These are phyloP conservation scores for Pseudomugil tenellus DNA, from an alignment of 2,797 vertebrate genomes.

Conservation along the genomic window DNA sequence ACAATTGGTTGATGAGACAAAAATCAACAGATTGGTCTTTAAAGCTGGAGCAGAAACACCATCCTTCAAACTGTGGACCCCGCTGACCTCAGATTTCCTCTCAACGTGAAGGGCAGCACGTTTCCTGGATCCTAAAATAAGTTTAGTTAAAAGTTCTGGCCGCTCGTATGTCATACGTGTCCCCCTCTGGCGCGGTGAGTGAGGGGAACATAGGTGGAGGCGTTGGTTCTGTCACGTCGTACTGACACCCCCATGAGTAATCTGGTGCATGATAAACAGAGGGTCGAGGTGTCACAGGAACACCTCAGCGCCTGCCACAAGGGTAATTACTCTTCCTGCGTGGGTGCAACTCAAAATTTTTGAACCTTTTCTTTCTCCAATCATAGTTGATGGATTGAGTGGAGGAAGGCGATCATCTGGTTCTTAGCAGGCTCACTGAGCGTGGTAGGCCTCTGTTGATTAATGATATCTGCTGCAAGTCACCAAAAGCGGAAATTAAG, in stretches of 20 bases:
- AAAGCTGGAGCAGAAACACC: slow-evolving; percentile 10
- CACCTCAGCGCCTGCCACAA: slow-evolving; percentile 74
- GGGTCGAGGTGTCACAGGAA: slow-evolving; percentile 75
- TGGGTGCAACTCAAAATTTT: slow-evolving; percentile 80
- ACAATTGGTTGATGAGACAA: slow-evolving; percentile 40
- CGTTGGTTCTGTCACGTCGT: slow-evolving; percentile 62
- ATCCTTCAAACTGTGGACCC: slow-evolving; percentile 34
- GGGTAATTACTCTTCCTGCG: slow-evolving; percentile 82
- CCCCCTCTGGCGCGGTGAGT: slow-evolving; percentile 45
- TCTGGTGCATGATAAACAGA: slow-evolving; percentile 81
- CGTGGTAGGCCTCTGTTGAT: slow-evolving; percentile 78
- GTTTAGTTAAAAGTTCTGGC: slow-evolving; percentile 66
- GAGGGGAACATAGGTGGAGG: slow-evolving; percentile 63
- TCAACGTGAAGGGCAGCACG: slow-evolving; percentile 44
- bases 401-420: slow-evolving; percentile 82
- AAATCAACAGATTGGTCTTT: slow-evolving; percentile 54
- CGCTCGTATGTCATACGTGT: slow-evolving; percentile 57
- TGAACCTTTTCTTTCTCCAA: slow-evolving; percentile 85
- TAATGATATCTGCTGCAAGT: slow-evolving; percentile 82
- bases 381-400: slow-evolving; percentile 85
- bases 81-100: slow-evolving; percentile 3
- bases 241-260: slow-evolving; percentile 71
- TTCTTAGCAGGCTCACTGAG: slow-evolving; percentile 79
- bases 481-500: slow-evolving; percentile 85
- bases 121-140: slow-evolving; percentile 42